Evolutionary conservation across 2,797 vertebrate genomes (phyloP).

Genomic region (Staurois parvus): DNA sequence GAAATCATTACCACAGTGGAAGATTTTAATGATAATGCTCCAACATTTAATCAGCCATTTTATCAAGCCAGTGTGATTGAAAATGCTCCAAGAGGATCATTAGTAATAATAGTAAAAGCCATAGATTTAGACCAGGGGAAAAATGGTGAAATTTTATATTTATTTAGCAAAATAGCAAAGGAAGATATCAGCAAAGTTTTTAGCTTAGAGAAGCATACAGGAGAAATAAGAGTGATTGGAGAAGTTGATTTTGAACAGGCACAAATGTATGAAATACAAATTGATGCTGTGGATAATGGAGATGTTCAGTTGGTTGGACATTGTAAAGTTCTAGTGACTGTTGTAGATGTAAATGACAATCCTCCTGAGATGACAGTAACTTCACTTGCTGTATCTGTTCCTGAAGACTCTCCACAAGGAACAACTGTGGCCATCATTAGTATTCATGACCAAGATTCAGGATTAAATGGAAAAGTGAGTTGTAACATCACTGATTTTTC

Average conservation of each 20-base stretch:
- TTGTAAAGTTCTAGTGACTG: conserved; percentile 69
- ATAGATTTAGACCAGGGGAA: conserved; percentile 77
- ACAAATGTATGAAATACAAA: conserved; percentile 71
- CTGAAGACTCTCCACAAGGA: conserved; percentile 62
- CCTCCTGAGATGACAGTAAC: conserved; percentile 63
- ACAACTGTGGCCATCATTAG: conserved; percentile 67
- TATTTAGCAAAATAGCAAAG: conserved; percentile 63
- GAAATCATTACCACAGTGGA: conserved; percentile 72
- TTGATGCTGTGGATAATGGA: conserved; percentile 74
- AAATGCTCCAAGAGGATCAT: conserved; percentile 73
- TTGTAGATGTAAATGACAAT: conserved; percentile 79
- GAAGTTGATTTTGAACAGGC: conserved; percentile 83
- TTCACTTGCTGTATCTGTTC: conserved; percentile 58
- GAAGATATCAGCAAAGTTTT: conserved; percentile 72
- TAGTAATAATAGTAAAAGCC: conserved; percentile 75
- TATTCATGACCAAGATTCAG: conserved; percentile 65
- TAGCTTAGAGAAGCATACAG: conserved; percentile 76
- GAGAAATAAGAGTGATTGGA: conserved; percentile 80
- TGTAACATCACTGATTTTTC: conserved; percentile 54
- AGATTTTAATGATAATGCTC: conserved; percentile 80
- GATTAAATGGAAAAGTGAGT: conserved; percentile 56
- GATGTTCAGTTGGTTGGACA: conserved; percentile 70
- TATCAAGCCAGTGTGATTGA: conserved; percentile 77
- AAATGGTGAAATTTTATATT: conserved; percentile 80
- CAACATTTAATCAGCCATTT: conserved; percentile 74